Evolutionary conservation across 2,113 vertebrate species (phyloP).

Genomic region (Alces alces): DNA sequence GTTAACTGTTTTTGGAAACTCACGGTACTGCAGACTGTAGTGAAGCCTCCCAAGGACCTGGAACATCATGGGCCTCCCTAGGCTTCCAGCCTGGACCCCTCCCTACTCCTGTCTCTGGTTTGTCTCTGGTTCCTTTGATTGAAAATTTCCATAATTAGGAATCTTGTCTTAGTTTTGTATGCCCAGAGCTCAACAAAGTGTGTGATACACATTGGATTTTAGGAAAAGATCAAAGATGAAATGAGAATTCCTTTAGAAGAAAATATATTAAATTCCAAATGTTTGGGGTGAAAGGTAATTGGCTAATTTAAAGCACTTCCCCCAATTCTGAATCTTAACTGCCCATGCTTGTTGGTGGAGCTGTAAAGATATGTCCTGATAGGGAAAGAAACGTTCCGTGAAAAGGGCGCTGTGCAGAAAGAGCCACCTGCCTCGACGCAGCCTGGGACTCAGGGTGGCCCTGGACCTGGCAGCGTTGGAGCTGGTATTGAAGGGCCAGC

Average conservation of each 20-base stretch:
- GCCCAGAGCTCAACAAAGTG: not conserved
- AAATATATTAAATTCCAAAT: not conserved
- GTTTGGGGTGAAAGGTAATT: not conserved
- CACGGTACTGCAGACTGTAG: too few relatives aligned
- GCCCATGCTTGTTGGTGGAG: not conserved
- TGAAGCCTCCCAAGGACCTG: not conserved
- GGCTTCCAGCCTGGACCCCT: not conserved
- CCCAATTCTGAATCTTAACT: not conserved
- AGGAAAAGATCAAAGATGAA: not conserved
- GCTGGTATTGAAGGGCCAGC: not conserved
- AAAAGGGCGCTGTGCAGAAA: not conserved
- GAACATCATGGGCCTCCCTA: not conserved
- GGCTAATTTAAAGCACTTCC: not conserved
- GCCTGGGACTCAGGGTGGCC: not conserved
- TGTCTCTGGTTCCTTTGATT: not conserved
- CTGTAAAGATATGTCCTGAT: too few relatives aligned
- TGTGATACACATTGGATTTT: not conserved
- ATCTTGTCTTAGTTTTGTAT: not conserved
- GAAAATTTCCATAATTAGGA: not conserved
- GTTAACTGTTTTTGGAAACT: not conserved
- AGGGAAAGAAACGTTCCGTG: not conserved
- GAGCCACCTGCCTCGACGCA: fast-evolving
- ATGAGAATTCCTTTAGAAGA: not conserved
- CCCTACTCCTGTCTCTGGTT: not conserved
- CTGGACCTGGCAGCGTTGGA: fast-evolving